Evolutionary conservation across 2,113 vertebrate genomes (phyloP).

Genomic region (Ardeotis arabs): DNA sequence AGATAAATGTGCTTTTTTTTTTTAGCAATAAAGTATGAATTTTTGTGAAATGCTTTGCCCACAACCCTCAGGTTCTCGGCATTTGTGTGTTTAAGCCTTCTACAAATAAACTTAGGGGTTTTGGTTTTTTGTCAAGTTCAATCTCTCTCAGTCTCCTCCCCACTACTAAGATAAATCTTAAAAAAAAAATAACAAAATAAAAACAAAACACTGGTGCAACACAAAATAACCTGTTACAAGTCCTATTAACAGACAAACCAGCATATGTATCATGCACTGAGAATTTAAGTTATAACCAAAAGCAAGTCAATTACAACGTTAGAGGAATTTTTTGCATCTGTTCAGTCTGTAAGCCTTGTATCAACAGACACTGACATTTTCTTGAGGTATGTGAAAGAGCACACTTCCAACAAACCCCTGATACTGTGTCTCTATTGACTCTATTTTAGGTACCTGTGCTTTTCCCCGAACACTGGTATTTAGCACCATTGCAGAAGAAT

Average conservation of each 20-base stretch:
- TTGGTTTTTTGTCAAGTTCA: background rate
- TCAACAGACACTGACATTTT: background rate
- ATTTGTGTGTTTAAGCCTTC: background rate
- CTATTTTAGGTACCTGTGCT: background rate
- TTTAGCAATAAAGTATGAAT: background rate
- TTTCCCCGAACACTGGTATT: background rate
- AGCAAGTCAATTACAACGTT: background rate
- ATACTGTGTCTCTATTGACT: accelerated
- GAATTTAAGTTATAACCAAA: background rate
- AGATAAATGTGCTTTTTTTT: background rate
- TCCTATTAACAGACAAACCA: background rate
- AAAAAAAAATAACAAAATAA: background rate
- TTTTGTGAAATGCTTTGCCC: background rate
- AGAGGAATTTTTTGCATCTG: background rate
- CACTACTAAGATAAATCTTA: background rate
- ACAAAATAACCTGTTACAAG: background rate
- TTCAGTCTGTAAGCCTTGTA: background rate
- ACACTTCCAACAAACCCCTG: background rate
- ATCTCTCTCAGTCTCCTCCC: background rate
- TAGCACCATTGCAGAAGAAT: background rate
- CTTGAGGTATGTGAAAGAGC: background rate
- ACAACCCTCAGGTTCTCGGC: background rate
- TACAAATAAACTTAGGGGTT: background rate
- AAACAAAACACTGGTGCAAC: background rate
- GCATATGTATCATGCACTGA: background rate